Evolutionary conservation across 2,797 vertebrate species (phyloP).

Genomic region (Galago senegalensis): DNA sequence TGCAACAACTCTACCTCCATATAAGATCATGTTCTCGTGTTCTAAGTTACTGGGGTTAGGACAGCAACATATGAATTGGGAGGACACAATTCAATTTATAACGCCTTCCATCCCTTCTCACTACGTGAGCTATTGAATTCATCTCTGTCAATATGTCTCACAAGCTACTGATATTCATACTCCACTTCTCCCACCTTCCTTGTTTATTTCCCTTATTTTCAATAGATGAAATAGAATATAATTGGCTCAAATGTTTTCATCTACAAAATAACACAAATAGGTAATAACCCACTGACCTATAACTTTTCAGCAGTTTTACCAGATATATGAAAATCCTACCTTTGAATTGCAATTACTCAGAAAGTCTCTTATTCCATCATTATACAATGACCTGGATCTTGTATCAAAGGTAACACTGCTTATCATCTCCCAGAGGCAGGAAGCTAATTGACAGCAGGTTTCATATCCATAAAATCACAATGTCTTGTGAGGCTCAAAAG

Average conservation of each 20-base stretch:
- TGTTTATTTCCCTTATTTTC: constrained; percentile 20
- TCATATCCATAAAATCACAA: background rate
- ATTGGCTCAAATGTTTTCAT: background rate
- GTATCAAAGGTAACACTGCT: constrained; percentile 25
- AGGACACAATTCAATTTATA: background rate
- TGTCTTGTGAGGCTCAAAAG: constrained; percentile 14
- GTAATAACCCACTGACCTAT: background rate
- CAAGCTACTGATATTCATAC: background rate
- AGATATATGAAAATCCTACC: constrained; percentile 18
- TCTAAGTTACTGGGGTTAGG: background rate
- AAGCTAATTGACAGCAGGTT: constrained; percentile 13
- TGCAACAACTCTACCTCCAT: background rate
- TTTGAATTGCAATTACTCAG: background rate
- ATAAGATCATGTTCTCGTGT: background rate
- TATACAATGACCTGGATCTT: background rate
- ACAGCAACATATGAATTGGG: background rate
- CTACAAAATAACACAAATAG: constrained; percentile 6
- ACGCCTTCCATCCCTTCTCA: background rate
- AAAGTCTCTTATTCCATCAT: background rate
- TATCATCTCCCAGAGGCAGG: background rate
- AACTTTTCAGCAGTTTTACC: background rate
- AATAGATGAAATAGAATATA: constrained; percentile 19
- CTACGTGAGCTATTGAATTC: background rate
- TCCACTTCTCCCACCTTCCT: background rate
- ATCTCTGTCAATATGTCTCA: background rate